These are phyloP conservation scores for Lutraria lutraria DNA, from an alignment of 2,888 invertebrate species.

Conservation along the genomic window DNA sequence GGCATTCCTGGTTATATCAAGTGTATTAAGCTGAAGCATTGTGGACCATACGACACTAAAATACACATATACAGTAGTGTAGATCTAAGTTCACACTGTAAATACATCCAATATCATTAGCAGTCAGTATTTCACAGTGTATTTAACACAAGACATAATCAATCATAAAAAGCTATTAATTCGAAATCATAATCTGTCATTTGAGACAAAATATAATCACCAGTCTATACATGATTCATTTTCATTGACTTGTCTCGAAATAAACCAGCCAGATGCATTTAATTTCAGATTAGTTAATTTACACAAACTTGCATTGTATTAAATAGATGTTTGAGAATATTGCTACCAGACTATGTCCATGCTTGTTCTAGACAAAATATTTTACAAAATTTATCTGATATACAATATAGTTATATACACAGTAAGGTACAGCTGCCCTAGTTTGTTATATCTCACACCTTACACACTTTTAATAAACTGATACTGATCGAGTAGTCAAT, in stretches of 20 bases:
- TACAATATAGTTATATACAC: not conserved
- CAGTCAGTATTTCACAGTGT: not conserved
- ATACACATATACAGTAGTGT: not conserved
- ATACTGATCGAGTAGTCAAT: not conserved
- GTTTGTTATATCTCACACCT: not conserved
- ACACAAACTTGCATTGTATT: too few relatives aligned
- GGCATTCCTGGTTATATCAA: not conserved
- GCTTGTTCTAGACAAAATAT: not conserved
- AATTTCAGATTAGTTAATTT: too few relatives aligned
- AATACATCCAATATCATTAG: not conserved
- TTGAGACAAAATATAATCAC: too few relatives aligned
- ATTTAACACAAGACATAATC: not conserved
- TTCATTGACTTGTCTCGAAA: too few relatives aligned
- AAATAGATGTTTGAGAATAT: too few relatives aligned
- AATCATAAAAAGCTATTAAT: not conserved
- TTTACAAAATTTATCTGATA: not conserved
- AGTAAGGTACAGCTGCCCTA: not conserved
- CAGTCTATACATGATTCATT: too few relatives aligned
- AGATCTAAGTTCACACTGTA: not conserved
- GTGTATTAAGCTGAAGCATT: not conserved
- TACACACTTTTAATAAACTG: not conserved
- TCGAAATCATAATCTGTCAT: too few relatives aligned
- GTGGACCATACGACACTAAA: not conserved
- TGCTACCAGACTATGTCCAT: too few relatives aligned
- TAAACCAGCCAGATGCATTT: too few relatives aligned